Percentiles rank a stretch among this genome's conserved stretches.
Evolutionary conservation across 2,113 vertebrate species (phyloP).

Genomic region (Turdus rufiventris): DNA sequence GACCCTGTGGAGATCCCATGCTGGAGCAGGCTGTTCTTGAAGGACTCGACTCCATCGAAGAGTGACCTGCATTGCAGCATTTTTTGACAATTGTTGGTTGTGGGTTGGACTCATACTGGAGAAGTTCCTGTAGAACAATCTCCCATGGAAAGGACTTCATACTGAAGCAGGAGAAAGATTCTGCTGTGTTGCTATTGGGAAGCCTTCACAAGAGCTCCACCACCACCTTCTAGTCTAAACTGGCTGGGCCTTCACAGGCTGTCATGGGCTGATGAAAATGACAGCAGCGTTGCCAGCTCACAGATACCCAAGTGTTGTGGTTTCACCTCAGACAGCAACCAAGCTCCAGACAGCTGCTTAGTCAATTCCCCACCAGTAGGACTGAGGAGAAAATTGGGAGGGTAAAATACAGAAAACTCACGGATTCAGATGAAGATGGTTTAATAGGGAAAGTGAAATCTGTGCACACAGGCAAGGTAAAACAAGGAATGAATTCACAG

Average conservation of each 20-base stretch:
- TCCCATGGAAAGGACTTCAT: rapidly evolving
- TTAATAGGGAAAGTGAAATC: background rate
- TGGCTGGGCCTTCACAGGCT: background rate
- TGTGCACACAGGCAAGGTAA: background rate
- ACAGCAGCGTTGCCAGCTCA: background rate
- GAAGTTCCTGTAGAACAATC: background rate
- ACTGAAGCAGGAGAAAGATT: background rate
- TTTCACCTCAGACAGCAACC: background rate
- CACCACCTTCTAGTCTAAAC: background rate
- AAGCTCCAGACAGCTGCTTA: background rate
- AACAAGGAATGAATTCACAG: background rate
- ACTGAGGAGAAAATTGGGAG: background rate
- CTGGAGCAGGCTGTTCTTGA: background rate
- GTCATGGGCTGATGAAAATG: background rate
- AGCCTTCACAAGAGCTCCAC: background rate
- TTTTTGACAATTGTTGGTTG: background rate
- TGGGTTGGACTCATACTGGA: rapidly evolving
- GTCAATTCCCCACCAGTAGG: background rate
- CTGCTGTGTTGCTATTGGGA: background rate
- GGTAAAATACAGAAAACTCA: background rate
- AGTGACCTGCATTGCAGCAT: background rate
- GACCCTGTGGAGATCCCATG: background rate
- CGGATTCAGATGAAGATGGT: background rate
- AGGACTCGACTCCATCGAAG: background rate
- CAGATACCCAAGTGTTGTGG: background rate